A percentile compares a stretch with the other conserved stretches of the same genome.
phyloP scores from a whole-genome alignment of 2,113 vertebrate genomes.

The Pseudorectes ferrugineus region DNA sequence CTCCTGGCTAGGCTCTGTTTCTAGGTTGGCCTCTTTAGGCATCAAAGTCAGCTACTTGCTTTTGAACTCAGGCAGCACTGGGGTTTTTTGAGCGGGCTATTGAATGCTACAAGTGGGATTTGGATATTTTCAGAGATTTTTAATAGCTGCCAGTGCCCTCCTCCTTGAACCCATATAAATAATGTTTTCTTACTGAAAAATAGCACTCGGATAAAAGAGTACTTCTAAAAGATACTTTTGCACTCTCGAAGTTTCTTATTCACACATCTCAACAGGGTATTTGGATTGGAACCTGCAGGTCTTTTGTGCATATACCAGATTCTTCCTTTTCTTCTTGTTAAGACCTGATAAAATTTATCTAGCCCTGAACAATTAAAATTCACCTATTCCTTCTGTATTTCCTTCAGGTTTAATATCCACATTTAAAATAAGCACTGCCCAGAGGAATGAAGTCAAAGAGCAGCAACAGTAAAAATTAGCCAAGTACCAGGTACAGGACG shows the following conservation, averaged over 20 bases:
- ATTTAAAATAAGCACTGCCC: not conserved
- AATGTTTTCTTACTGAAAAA: not conserved
- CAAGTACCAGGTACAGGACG: not conserved
- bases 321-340: not conserved
- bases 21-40: no score
- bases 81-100: no score
- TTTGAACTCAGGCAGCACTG: not conserved
- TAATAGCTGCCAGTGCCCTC: no score
- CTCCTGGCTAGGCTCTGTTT: no score
- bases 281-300: not conserved
- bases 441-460: not conserved
- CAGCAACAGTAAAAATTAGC: not conserved
- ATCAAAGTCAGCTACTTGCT: not conserved
- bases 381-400: not conserved
- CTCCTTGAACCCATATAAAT: not conserved
- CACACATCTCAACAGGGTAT: not conserved
- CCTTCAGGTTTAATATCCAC: not conserved
- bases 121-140: not conserved
- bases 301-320: not conserved
- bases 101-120: not conserved
- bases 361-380: not conserved
- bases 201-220: accelerated
- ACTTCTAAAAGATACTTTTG: not conserved
- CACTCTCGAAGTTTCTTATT: not conserved
- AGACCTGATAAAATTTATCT: not conserved